A percentile compares a stretch with the other conserved stretches of the same genome.
phyloP scores from a whole-genome alignment of 2,113 vertebrate species.

The Chitala chitala region DNA sequence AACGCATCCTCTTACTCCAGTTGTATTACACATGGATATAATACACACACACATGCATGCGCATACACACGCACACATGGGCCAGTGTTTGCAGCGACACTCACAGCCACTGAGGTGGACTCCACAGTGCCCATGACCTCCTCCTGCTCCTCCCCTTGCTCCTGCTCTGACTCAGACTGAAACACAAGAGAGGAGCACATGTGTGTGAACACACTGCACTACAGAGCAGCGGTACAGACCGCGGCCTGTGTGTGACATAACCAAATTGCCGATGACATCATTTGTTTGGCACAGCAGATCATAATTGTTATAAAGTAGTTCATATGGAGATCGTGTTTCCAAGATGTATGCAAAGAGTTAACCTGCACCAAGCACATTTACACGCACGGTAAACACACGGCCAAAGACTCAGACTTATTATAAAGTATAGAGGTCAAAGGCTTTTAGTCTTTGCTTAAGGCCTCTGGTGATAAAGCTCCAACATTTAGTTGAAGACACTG shows the following conservation, averaged over 20 bases:
- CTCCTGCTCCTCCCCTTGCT: conserved; percentile 64
- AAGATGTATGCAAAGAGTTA: no score
- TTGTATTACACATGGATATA: no score
- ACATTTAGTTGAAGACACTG: no score
- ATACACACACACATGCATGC: conserved; percentile 2
- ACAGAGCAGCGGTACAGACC: background rate
- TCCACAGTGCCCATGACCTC: conserved; percentile 56
- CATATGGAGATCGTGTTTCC: background rate
- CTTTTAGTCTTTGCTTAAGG: no score
- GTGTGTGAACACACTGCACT: background rate
- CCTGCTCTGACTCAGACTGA: conserved; percentile 58
- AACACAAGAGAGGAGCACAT: conserved; percentile 30
- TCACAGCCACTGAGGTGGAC: conserved; percentile 61
- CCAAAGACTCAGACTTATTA: no score
- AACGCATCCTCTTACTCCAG: no score
- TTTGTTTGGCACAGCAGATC: background rate
- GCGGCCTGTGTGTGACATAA: background rate
- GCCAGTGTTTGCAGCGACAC: conserved; percentile 42
- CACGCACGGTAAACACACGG: no score
- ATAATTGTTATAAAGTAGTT: background rate
- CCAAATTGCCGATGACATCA: background rate
- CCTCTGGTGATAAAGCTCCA: no score
- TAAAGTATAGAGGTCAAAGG: no score
- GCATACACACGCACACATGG: conserved; percentile 17
- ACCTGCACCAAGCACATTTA: no score